phyloP scores from a whole-genome alignment of 2,113 vertebrate genomes.

The Antennarius striatus region DNA sequence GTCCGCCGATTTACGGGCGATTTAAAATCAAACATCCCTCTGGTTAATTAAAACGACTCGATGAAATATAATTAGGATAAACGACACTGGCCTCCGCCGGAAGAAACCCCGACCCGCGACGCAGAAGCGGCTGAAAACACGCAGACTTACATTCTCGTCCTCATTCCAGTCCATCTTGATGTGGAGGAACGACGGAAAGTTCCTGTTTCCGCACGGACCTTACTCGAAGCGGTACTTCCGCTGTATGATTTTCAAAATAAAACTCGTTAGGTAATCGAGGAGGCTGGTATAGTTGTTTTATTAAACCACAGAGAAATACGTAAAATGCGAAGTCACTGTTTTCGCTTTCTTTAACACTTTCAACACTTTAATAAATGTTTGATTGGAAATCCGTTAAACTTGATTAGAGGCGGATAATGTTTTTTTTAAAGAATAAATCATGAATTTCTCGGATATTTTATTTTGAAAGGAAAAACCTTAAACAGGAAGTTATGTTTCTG shows the following conservation, averaged over 20 bases:
- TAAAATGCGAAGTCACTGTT: too few species aligned
- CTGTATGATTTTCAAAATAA: conserved; percentile 44
- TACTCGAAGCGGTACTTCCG: conserved; percentile 28
- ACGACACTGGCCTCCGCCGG: background rate
- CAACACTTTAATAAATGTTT: too few species aligned
- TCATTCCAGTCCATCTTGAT: conserved; percentile 77
- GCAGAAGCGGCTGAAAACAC: background rate
- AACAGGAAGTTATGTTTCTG: conserved; percentile 7
- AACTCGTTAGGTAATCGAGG: background rate
- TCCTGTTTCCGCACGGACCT: conserved; percentile 7
- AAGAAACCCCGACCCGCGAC: background rate
- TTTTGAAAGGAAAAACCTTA: conserved; percentile 9
- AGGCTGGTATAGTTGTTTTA: too few species aligned
- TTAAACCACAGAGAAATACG: too few species aligned
- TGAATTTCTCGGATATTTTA: too few species aligned
- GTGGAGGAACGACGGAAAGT: conserved; percentile 40
- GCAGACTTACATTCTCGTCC: conserved; percentile 57
- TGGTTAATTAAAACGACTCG: background rate
- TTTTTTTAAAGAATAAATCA: too few species aligned
- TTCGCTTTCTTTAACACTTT: too few species aligned
- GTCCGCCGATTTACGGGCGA: too few species aligned
- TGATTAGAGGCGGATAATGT: too few species aligned
- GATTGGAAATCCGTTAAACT: too few species aligned
- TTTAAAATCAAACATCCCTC: background rate
- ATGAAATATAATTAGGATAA: background rate